These are phyloP conservation scores for Agrotis clavis DNA, from an alignment of 2,888 invertebrate genomes.

Conservation along the genomic window DNA sequence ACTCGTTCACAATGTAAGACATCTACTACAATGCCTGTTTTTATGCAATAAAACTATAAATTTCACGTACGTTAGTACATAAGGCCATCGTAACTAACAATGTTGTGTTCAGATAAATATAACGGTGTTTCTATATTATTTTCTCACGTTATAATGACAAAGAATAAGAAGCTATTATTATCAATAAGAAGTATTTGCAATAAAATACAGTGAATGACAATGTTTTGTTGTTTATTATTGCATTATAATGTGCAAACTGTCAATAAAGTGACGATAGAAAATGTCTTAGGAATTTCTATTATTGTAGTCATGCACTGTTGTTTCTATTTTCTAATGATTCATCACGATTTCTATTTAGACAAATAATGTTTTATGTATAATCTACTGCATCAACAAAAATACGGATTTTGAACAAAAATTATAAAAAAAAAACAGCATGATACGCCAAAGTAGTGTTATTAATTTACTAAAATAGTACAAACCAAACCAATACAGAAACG, in stretches of 20 bases:
- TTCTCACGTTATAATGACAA: slow-evolving; percentile 63
- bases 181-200: slow-evolving; percentile 60
- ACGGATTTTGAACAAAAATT: slow-evolving; percentile 32
- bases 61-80: slow-evolving; percentile 50
- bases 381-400: slow-evolving; percentile 37
- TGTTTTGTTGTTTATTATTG: slow-evolving; percentile 49
- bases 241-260: slow-evolving; percentile 40
- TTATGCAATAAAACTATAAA: slow-evolving; percentile 57
- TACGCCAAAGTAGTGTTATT: neutral
- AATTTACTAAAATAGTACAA: neutral
- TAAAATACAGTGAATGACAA: slow-evolving; percentile 51
- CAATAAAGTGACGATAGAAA: slow-evolving; percentile 17
- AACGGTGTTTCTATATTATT: slow-evolving; percentile 61
- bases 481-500: neutral
- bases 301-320: slow-evolving; percentile 24
- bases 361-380: neutral
- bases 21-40: slow-evolving; percentile 48
- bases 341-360: neutral
- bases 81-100: slow-evolving; percentile 55
- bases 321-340: neutral
- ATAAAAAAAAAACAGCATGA: neutral
- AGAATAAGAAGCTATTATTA: slow-evolving; percentile 56
- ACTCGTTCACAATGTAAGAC: slow-evolving; percentile 29
- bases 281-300: slow-evolving; percentile 13
- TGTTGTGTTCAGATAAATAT: slow-evolving; percentile 55